These are phyloP conservation scores for Cardinalis cardinalis DNA, from an alignment of 2,113 vertebrate genomes.

Conservation along the genomic window DNA sequence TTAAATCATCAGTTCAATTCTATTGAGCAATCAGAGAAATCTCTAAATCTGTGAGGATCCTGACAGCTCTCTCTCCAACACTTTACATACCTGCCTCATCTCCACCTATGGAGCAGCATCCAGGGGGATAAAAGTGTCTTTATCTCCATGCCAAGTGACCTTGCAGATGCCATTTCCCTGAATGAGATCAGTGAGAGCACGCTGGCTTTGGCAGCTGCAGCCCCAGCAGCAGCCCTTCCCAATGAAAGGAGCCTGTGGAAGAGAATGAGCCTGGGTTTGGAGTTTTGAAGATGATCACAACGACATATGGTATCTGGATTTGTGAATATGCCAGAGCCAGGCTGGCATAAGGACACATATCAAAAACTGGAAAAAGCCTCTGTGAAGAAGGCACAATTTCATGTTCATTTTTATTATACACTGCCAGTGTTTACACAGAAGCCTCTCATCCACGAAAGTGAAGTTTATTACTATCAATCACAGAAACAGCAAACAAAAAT, in stretches of 20 bases:
- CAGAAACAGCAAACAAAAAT: conserved; percentile 44
- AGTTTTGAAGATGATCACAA: conserved; percentile 46
- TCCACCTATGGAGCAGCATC: background rate
- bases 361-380: background rate
- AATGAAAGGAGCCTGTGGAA: conserved; percentile 1
- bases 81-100: background rate
- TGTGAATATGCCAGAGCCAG: conserved; percentile 32
- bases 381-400: conserved; percentile 21
- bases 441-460: conserved; percentile 12
- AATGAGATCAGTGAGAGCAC: conserved; percentile 10
- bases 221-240: conserved; percentile 38
- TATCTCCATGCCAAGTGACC: conserved; percentile 24
- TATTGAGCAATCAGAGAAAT: background rate
- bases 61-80: background rate
- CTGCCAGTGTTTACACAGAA: conserved; percentile 50
- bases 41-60: background rate
- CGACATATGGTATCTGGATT: conserved; percentile 47
- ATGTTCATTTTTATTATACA: conserved; percentile 35
- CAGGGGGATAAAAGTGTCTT: background rate
- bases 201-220: conserved; percentile 35
- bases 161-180: conserved; percentile 22
- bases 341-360: conserved; percentile 33
- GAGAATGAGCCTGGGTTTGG: background rate
- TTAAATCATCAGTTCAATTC: background rate
- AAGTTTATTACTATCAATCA: conserved; percentile 51